A percentile compares a stretch with the other conserved stretches of the same genome.
phyloP scores from a whole-genome alignment of 2,113 vertebrate genomes.

The Phaethon lepturus region DNA sequence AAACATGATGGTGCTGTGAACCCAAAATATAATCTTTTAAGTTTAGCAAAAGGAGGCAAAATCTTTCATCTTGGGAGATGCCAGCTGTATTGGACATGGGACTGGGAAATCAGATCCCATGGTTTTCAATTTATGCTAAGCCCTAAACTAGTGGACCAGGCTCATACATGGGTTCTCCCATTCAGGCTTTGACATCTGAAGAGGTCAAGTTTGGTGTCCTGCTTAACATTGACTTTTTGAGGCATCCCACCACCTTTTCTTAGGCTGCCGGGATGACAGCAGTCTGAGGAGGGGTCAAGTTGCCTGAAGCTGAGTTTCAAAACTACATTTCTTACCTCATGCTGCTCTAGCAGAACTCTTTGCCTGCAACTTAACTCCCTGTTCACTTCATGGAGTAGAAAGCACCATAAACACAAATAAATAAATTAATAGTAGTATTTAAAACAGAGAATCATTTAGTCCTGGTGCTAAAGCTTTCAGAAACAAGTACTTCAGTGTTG shows the following conservation, averaged over 20 bases:
- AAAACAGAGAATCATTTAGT: not conserved
- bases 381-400: not conserved
- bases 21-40: not conserved
- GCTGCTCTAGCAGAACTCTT: not conserved
- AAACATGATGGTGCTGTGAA: not conserved
- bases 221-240: not conserved
- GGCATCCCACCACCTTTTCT: not conserved
- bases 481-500: not conserved
- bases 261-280: not conserved
- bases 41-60: not conserved
- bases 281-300: not conserved
- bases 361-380: not conserved
- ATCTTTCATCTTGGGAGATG: not conserved
- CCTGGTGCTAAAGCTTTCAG: not conserved
- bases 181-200: not conserved
- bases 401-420: not conserved
- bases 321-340: not conserved
- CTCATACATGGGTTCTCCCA: not conserved
- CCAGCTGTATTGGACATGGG: fast-evolving
- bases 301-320: not conserved
- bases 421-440: not conserved
- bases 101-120: not conserved
- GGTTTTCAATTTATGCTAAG: not conserved
- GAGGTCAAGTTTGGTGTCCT: not conserved
- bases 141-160: not conserved